phyloP scores from a whole-genome alignment of 2,113 vertebrate species.

The Syrrhaptes paradoxus region DNA sequence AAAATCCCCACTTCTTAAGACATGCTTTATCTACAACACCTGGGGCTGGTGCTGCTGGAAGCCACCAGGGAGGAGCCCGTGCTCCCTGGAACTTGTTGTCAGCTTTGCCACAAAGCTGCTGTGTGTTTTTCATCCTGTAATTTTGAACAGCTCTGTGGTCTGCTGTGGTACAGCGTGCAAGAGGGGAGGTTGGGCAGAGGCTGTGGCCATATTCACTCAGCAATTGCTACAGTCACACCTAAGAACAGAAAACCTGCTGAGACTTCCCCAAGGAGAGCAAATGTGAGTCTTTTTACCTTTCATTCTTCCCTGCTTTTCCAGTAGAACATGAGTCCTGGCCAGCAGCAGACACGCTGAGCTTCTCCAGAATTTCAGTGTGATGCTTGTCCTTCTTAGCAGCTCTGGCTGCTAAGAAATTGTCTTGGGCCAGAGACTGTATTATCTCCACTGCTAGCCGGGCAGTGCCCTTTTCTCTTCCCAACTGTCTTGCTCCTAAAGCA shows the following conservation, averaged over 20 bases:
- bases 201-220: fast-evolving
- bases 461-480: neutral
- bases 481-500: neutral
- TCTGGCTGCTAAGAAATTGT: neutral
- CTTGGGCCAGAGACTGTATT: neutral
- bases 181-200: neutral
- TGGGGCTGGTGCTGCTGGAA: neutral
- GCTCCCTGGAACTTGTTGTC: neutral
- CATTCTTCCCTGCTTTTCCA: neutral
- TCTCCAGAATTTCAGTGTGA: neutral
- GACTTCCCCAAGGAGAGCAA: neutral
- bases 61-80: neutral
- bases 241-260: neutral
- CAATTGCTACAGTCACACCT: neutral
- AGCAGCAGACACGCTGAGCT: neutral
- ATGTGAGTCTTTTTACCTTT: neutral
- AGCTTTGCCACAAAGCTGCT: neutral
- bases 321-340: neutral
- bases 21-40: neutral
- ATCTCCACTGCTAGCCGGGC: neutral
- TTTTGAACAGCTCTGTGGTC: neutral
- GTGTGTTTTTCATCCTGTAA: neutral
- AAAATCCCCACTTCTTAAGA: neutral
- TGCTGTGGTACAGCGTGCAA: neutral
- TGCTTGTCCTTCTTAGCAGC: neutral